A percentile compares a stretch with the other conserved stretches of the same genome.
These are phyloP conservation scores for Limenitis camilla DNA, from an alignment of 2,888 invertebrate genomes.

Conservation along the genomic window DNA sequence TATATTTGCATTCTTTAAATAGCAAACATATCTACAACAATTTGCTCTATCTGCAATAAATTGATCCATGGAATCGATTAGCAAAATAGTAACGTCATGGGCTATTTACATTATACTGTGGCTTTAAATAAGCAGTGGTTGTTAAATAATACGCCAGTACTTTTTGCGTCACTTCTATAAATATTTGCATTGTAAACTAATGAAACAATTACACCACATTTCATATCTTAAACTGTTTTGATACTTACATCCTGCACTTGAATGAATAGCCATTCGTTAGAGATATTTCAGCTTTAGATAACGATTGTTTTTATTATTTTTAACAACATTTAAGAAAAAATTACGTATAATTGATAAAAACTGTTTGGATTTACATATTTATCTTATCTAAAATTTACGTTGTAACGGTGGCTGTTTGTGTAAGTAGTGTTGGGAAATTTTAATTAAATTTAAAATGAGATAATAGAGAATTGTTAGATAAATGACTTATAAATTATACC, in stretches of 20 bases:
- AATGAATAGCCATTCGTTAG: no score
- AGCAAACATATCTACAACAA: not conserved
- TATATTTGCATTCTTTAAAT: not conserved
- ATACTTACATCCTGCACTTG: constrained; percentile 1
- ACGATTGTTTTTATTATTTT: no score
- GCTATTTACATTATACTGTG: not conserved
- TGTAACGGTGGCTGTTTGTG: no score
- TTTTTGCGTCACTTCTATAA: constrained; percentile 2
- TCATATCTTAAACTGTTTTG: not conserved
- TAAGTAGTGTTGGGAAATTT: no score
- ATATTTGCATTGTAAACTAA: not conserved
- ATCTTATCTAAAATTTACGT: no score
- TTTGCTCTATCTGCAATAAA: not conserved
- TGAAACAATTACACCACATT: not conserved
- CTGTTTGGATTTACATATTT: no score
- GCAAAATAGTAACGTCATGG: constrained; percentile 3
- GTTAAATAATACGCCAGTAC: constrained; percentile 2
- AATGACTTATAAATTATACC: no score
- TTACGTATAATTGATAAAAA: no score
- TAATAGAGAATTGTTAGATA: no score
- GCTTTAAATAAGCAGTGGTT: not conserved
- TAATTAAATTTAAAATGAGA: no score
- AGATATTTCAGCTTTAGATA: no score
- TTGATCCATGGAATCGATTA: constrained; percentile 5
- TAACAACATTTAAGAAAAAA: no score